phyloP scores from a whole-genome alignment of 2,888 invertebrate genomes.

The Pterobdella sp. region DNA sequence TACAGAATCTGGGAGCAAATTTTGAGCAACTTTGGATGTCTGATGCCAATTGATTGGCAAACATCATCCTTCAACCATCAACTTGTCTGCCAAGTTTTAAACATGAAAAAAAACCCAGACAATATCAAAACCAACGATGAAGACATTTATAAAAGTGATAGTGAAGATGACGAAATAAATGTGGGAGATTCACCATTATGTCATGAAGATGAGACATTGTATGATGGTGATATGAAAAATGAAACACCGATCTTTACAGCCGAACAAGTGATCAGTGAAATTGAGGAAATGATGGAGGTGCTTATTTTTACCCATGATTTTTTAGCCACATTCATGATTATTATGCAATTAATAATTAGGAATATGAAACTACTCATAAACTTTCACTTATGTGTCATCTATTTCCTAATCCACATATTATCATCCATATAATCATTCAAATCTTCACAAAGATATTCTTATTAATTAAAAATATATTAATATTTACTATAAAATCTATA shows the following conservation, averaged over 20 bases:
- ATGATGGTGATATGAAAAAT: slow-evolving; percentile 58
- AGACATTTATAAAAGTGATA: background rate
- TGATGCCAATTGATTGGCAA: slow-evolving; percentile 18
- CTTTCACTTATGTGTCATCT: too few species aligned
- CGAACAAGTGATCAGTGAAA: slow-evolving; percentile 90
- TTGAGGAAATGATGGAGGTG: slow-evolving; percentile 95
- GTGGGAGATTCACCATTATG: too few species aligned
- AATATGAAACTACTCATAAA: too few species aligned
- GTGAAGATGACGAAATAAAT: background rate
- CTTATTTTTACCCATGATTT: too few species aligned
- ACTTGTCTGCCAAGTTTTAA: background rate
- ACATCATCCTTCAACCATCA: background rate
- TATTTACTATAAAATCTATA: too few species aligned
- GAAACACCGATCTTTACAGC: slow-evolving; percentile 84
- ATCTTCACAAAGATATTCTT: too few species aligned
- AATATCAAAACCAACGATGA: background rate
- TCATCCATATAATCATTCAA: too few species aligned
- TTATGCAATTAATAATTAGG: too few species aligned
- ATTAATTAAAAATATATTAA: too few species aligned
- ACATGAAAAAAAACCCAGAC: background rate
- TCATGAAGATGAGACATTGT: background rate
- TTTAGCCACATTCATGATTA: too few species aligned
- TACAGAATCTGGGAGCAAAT: slow-evolving; percentile 18
- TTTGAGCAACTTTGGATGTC: slow-evolving; percentile 16
- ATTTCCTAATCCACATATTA: too few species aligned